phyloP scores from a whole-genome alignment of 2,113 vertebrate species.

The Corydoras maculifer region DNA sequence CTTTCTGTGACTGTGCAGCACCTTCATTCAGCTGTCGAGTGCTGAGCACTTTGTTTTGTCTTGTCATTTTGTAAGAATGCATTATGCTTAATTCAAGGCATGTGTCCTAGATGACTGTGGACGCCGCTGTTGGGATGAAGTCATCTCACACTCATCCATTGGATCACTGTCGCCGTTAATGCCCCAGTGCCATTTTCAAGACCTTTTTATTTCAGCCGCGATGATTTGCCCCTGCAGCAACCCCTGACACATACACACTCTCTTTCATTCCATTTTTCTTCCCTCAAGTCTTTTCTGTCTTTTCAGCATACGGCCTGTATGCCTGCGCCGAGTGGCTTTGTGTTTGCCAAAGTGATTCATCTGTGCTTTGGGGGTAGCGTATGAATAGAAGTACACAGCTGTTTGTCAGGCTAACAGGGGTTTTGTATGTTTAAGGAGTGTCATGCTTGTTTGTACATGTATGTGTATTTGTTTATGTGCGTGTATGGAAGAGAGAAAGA shows the following conservation, averaged over 20 bases:
- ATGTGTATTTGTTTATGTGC: slow-evolving; percentile 11
- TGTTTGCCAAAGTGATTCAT: slow-evolving; percentile 55
- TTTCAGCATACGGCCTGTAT: slow-evolving; percentile 43
- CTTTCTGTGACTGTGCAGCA: slow-evolving; percentile 68
- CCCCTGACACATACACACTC: slow-evolving; percentile 24
- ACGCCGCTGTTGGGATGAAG: slow-evolving; percentile 92
- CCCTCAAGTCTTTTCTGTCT: slow-evolving; percentile 42
- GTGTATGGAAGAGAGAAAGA: background rate
- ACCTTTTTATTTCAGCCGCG: slow-evolving; percentile 51
- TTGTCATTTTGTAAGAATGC: slow-evolving; percentile 94
- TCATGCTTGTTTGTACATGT: slow-evolving; percentile 3
- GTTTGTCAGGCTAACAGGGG: slow-evolving; percentile 49
- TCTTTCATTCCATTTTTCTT: slow-evolving; percentile 35
- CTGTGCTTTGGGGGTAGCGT: slow-evolving; percentile 33
- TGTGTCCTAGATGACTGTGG: slow-evolving; percentile 91
- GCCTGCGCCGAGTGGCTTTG: slow-evolving; percentile 13
- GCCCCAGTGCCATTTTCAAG: slow-evolving; percentile 66
- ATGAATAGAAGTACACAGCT: slow-evolving; percentile 43
- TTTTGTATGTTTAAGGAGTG: slow-evolving; percentile 39
- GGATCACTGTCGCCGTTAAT: slow-evolving; percentile 82
- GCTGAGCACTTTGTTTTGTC: slow-evolving; percentile 72
- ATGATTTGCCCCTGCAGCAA: slow-evolving; percentile 46
- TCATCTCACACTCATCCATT: slow-evolving; percentile 81
- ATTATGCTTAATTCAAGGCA: slow-evolving; percentile 82
- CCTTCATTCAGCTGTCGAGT: slow-evolving; percentile 70